phyloP scores from a whole-genome alignment of 2,113 vertebrate genomes.

The Eubucco bourcierii region DNA sequence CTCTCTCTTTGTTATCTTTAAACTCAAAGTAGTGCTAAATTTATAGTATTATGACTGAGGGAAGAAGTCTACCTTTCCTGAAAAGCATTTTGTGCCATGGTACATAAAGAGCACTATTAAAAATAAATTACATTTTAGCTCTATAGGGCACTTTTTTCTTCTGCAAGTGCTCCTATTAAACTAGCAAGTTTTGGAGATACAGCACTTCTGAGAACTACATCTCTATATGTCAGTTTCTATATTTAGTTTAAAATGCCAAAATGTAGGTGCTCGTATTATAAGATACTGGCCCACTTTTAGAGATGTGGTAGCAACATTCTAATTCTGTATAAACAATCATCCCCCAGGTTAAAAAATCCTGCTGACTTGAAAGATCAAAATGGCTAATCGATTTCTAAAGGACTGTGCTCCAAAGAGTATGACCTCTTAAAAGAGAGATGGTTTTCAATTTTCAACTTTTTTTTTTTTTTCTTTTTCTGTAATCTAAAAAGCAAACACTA shows the following conservation, averaged over 20 bases:
- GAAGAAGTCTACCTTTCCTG: not conserved
- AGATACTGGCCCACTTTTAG: not conserved
- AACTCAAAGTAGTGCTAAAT: not conserved
- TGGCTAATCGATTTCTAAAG: not conserved
- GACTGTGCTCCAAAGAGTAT: not conserved
- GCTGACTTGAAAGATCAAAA: not conserved
- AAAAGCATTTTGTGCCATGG: not conserved
- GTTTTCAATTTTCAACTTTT: no score
- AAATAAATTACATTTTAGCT: constrained; percentile 17
- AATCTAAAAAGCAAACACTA: no score
- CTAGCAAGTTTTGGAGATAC: not conserved
- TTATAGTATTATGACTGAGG: not conserved
- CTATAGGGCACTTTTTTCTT: not conserved
- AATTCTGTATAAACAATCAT: not conserved
- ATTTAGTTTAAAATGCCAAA: not conserved
- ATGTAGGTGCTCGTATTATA: not conserved
- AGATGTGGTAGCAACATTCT: not conserved
- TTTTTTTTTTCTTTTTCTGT: no score
- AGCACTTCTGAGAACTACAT: not conserved
- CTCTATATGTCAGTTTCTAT: not conserved
- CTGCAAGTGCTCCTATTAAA: not conserved
- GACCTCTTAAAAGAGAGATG: not conserved
- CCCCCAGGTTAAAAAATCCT: not conserved
- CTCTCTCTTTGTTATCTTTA: not conserved
- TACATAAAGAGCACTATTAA: not conserved